Evolutionary conservation across 2,888 invertebrate species (phyloP).

Genomic region (Adineta ricciae): DNA sequence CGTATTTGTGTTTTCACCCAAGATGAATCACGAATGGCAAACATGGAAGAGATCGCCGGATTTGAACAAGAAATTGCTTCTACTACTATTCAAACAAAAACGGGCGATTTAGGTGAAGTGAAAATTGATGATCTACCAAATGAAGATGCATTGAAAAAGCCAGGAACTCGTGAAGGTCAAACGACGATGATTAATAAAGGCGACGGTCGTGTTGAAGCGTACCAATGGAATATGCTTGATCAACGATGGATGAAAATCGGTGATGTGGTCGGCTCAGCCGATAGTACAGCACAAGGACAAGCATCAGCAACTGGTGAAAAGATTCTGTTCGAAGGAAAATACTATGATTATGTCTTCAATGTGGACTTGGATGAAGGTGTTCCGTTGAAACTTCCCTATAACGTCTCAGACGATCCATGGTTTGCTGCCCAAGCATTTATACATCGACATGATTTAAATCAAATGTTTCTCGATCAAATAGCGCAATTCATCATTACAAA

Average conservation of each 20-base stretch:
- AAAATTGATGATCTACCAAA: slow-evolving; percentile 69
- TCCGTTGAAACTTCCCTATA: slow-evolving; percentile 78
- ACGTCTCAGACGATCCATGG: slow-evolving; percentile 81
- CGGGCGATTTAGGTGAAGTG: slow-evolving; percentile 69
- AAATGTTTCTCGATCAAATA: slow-evolving; percentile 73
- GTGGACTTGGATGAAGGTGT: slow-evolving; percentile 85
- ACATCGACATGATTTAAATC: slow-evolving; percentile 69
- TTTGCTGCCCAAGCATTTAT: slow-evolving; percentile 78
- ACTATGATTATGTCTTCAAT: slow-evolving; percentile 86
- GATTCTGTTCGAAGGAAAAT: slow-evolving; percentile 47
- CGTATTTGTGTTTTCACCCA: slow-evolving; percentile 72
- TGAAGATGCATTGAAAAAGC: slow-evolving; percentile 27
- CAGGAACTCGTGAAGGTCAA: slow-evolving; percentile 62
- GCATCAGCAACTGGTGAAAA: background rate
- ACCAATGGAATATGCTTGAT: slow-evolving; percentile 54
- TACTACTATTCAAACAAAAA: slow-evolving; percentile 53
- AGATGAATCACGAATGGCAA: slow-evolving; percentile 58
- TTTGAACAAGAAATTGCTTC: slow-evolving; percentile 66
- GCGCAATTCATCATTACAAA: slow-evolving; percentile 83
- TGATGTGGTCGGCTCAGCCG: slow-evolving; percentile 67
- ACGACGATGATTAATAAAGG: slow-evolving; percentile 71
- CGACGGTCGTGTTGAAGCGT: slow-evolving; percentile 62
- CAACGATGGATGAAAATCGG: slow-evolving; percentile 73
- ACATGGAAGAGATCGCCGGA: slow-evolving; percentile 56
- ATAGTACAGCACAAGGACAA: slow-evolving; percentile 36